Evolutionary conservation across 2,113 vertebrate species (phyloP).

Genomic region (Dipodomys ordii): DNA sequence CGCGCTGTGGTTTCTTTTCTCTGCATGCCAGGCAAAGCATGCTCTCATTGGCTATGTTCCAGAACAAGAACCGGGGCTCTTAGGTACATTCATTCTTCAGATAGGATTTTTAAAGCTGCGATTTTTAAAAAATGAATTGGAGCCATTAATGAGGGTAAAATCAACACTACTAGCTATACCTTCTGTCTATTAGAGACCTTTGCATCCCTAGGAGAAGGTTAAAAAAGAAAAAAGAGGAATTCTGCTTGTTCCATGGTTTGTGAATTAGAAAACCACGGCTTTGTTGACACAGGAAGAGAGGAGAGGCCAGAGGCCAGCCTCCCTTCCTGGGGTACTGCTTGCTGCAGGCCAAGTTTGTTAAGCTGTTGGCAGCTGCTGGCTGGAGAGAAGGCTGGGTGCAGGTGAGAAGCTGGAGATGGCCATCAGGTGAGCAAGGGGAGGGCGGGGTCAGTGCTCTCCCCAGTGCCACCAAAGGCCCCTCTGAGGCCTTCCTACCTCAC

Average conservation of each 20-base stretch:
- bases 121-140: conserved; percentile 53
- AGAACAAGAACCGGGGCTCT: conserved; percentile 21
- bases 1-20: background rate
- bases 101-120: conserved; percentile 50
- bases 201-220: conserved; percentile 40
- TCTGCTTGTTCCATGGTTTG: conserved; percentile 46
- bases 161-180: conserved; percentile 68
- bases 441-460: background rate
- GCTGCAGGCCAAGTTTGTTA: conserved; percentile 61
- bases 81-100: conserved; percentile 73
- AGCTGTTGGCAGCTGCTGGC: conserved; percentile 1
- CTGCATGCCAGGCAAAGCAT: background rate
- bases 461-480: conserved; percentile 45
- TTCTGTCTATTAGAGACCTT: conserved; percentile 56
- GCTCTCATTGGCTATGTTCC: background rate
- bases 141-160: conserved; percentile 75
- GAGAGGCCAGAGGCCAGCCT: conserved; percentile 44
- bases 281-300: conserved; percentile 71
- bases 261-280: conserved; percentile 63
- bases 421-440: background rate
- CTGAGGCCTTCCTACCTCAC: conserved; percentile 25
- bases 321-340: conserved; percentile 67
- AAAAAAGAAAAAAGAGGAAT: conserved; percentile 39
- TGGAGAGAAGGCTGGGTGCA: background rate
- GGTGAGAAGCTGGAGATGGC: background rate